phyloP scores from a whole-genome alignment of 2,797 vertebrate genomes.

The Argya squamiceps region DNA sequence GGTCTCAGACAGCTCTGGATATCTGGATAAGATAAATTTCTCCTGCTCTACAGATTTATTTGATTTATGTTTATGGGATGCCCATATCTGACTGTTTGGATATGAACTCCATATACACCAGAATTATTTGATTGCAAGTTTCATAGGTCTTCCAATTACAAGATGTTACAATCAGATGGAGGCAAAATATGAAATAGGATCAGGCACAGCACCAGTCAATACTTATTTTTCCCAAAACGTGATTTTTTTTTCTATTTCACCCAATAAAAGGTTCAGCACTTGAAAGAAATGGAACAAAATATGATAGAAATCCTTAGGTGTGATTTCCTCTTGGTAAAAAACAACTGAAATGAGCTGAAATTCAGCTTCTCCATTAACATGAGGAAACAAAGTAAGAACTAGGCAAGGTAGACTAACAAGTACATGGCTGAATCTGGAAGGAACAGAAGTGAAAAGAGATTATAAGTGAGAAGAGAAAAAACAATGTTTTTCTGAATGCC shows the following conservation, averaged over 20 bases:
- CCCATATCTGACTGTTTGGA: background rate
- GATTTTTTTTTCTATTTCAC: background rate
- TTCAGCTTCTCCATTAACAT: background rate
- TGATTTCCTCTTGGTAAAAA: background rate
- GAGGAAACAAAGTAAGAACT: background rate
- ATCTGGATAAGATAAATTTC: background rate
- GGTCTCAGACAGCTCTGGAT: background rate
- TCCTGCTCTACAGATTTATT: background rate
- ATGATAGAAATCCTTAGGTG: background rate
- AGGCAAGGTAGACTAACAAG: background rate
- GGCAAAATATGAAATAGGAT: background rate
- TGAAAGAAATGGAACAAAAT: background rate
- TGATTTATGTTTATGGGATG: background rate
- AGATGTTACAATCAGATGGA: background rate
- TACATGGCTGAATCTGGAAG: background rate
- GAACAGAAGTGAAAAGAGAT: background rate
- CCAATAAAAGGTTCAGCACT: background rate
- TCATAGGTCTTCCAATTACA: background rate
- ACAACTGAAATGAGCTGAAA: background rate
- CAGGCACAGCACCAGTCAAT: background rate
- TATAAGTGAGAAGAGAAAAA: background rate
- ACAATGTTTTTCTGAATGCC: background rate
- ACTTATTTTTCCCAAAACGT: background rate
- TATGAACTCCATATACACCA: background rate
- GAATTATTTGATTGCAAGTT: background rate